Conservation (phyloP, 2,113 vertebrate species). For the Tapirus terrestris region DNA sequence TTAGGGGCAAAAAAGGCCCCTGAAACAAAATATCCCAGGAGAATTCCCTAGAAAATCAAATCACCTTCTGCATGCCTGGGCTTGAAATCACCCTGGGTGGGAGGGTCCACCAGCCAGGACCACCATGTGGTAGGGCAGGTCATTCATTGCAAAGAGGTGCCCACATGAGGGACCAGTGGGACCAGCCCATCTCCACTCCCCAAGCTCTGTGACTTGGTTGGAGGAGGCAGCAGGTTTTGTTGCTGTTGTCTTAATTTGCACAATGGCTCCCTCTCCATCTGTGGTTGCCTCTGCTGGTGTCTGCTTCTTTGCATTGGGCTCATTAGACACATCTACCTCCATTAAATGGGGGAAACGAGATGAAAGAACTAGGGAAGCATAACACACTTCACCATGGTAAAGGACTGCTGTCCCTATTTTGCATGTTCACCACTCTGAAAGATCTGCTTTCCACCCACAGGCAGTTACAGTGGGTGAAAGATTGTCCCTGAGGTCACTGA, state of each 20-base stretch:
- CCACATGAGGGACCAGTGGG: not conserved
- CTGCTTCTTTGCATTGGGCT: no score
- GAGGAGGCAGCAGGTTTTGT: not conserved
- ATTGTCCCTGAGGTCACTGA: not conserved
- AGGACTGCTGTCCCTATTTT: not conserved
- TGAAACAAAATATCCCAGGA: not conserved
- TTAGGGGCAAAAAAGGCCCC: not conserved
- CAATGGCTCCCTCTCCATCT: not conserved
- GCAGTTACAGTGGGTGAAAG: not conserved
- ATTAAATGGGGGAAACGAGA: not conserved
- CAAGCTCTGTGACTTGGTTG: not conserved
- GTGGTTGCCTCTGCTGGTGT: not conserved
- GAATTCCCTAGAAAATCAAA: not conserved
- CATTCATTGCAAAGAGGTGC: not conserved
- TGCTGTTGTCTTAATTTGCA: not conserved
- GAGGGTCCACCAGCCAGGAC: not conserved
- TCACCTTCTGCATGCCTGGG: not conserved
- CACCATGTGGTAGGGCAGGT: not conserved
- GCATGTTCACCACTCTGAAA: not conserved
- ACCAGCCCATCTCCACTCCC: no score
- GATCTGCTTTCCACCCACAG: not conserved
- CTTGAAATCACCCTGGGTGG: not conserved
- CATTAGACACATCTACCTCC: not conserved
- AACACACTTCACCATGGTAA: not conserved
- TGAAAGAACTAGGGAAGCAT: not conserved